A percentile compares a stretch with the other conserved stretches of the same genome.
Conservation (phyloP, 2,797 vertebrate species). For the Zenarchopterus dispar region DNA sequence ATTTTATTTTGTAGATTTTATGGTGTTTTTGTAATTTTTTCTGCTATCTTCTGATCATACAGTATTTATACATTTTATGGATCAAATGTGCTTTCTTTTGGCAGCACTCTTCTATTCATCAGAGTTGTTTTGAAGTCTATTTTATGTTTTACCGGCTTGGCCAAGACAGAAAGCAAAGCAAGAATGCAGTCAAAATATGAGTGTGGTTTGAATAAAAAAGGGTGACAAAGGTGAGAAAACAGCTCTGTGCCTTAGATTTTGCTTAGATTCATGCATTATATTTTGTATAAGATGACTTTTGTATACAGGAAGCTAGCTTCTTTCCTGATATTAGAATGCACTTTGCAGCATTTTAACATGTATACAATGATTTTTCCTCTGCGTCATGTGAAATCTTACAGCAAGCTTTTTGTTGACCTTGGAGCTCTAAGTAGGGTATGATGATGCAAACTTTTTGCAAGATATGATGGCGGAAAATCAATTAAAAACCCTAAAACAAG, state of each 20-base stretch:
- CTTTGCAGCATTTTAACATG: too few species aligned
- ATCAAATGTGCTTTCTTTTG: neutral
- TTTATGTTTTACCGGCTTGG: neutral
- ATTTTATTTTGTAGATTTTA: conserved; percentile 31
- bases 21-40: conserved; percentile 22
- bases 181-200: conserved; percentile 2
- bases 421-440: neutral
- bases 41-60: conserved; percentile 15
- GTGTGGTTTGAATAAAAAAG: conserved; percentile 3
- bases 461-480: too few species aligned
- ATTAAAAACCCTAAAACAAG: too few species aligned
- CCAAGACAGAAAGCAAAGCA: neutral
- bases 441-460: conserved; percentile 7
- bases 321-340: conserved; percentile 8
- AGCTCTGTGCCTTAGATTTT: neutral
- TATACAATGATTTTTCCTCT: too few species aligned
- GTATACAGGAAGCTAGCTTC: conserved; percentile 8
- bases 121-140: neutral
- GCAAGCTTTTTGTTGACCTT: too few species aligned
- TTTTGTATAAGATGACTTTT: conserved; percentile 7
- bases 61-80: neutral
- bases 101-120: neutral
- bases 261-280: neutral
- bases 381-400: too few species aligned
- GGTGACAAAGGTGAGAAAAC: neutral